A percentile compares a stretch with the other conserved stretches of the same genome.
Conservation (phyloP, 2,113 vertebrate genomes). For the Neoarius graeffei region DNA sequence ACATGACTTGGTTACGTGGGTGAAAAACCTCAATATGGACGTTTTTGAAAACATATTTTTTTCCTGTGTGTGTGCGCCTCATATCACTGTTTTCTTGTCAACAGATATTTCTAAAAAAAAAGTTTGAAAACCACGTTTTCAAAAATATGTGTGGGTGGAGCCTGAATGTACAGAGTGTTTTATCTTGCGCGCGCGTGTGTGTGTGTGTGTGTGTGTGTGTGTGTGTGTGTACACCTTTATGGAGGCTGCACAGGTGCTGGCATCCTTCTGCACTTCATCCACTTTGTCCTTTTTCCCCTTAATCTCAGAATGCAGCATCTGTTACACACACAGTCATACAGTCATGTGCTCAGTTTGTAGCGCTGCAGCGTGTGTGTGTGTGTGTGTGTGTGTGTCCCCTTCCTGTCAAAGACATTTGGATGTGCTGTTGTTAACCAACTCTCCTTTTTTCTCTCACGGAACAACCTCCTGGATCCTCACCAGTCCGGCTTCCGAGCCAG, state of each 20-base stretch:
- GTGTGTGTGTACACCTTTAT: slow-evolving; percentile 81
- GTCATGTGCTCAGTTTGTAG: neutral
- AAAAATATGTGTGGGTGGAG: neutral
- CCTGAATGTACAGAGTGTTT: too few relatives aligned
- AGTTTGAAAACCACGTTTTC: neutral
- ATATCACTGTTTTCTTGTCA: too few relatives aligned
- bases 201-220: slow-evolving; percentile 11
- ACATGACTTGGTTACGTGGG: too few relatives aligned
- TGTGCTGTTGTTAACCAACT: too few relatives aligned
- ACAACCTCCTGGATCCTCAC: too few relatives aligned
- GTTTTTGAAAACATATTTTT: neutral
- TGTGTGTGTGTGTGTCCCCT: neutral
- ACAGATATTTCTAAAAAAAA: neutral
- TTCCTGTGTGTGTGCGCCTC: neutral
- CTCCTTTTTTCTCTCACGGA: too few relatives aligned
- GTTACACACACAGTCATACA: slow-evolving; percentile 45
- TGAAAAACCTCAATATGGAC: too few relatives aligned
- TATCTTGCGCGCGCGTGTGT: neutral
- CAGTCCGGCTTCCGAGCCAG: too few relatives aligned
- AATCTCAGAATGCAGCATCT: slow-evolving; percentile 91
- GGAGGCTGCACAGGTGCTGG: slow-evolving; percentile 82
- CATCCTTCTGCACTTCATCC: slow-evolving; percentile 86
- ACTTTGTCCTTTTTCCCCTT: slow-evolving; percentile 90
- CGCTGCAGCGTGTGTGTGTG: slow-evolving; percentile 68
- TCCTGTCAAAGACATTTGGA: too few relatives aligned